phyloP scores from a whole-genome alignment of 2,113 vertebrate genomes.

The Microtus montanus region DNA sequence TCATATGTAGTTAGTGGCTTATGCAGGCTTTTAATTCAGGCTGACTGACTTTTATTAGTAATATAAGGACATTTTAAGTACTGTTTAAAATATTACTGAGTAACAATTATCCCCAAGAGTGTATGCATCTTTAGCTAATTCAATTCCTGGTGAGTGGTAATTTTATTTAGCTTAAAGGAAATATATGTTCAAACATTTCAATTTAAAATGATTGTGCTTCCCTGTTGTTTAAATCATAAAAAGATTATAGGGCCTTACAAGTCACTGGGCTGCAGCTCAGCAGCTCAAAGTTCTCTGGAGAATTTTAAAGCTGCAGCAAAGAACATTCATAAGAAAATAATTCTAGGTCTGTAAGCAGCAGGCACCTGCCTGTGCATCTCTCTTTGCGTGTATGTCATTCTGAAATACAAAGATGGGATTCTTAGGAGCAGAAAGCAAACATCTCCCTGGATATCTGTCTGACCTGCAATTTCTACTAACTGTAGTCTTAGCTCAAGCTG shows the following conservation, averaged over 20 bases:
- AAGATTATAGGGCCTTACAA: conserved; percentile 7
- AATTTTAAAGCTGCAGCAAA: conserved; percentile 31
- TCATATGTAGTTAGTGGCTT: background rate
- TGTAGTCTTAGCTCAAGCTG: background rate
- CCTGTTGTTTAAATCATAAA: conserved; percentile 45
- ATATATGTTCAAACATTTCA: conserved; percentile 43
- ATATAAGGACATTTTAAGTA: conserved; percentile 33
- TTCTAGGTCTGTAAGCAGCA: background rate
- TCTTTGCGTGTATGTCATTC: background rate
- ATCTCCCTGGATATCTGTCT: background rate
- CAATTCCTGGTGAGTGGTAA: background rate
- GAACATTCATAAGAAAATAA: conserved; percentile 27
- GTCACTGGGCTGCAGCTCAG: background rate
- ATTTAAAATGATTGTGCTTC: conserved; percentile 37
- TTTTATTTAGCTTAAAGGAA: conserved; percentile 48
- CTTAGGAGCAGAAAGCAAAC: background rate
- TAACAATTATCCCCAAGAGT: conserved; percentile 36
- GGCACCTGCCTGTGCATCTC: background rate
- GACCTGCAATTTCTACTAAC: background rate
- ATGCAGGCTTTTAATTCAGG: background rate
- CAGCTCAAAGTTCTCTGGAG: background rate
- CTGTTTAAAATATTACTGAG: conserved; percentile 37
- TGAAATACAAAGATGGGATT: background rate
- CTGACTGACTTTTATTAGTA: conserved; percentile 32
- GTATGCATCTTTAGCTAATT: conserved; percentile 29